Conservation (phyloP, 2,888 invertebrate genomes). For the Philereme transversata region DNA sequence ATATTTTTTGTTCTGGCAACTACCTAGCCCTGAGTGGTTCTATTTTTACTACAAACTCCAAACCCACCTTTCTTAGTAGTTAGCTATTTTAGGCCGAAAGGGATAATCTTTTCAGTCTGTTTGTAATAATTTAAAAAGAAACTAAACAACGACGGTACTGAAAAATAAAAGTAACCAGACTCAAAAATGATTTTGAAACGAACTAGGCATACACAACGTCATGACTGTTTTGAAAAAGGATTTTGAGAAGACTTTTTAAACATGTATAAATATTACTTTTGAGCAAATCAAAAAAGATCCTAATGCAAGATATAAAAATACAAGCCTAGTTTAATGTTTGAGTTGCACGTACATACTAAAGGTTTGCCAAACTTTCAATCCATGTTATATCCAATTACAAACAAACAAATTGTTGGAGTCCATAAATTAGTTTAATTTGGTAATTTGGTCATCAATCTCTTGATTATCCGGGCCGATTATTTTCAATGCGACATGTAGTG, state of each 20-base stretch:
- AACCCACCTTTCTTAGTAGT: slow-evolving; percentile 66
- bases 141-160: slow-evolving; percentile 18
- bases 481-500: too few relatives aligned
- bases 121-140: slow-evolving; percentile 38
- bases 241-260: too few relatives aligned
- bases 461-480: too few relatives aligned
- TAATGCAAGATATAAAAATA: too few relatives aligned
- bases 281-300: too few relatives aligned
- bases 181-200: slow-evolving; percentile 9
- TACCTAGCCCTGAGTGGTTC: slow-evolving; percentile 57
- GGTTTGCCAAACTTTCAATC: too few relatives aligned
- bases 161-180: slow-evolving; percentile 18
- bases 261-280: neutral
- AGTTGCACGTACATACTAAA: too few relatives aligned
- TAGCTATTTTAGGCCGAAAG: slow-evolving; percentile 69
- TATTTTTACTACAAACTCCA: slow-evolving; percentile 69
- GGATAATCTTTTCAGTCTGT: slow-evolving; percentile 45
- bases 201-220: neutral
- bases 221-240: neutral
- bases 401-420: too few relatives aligned
- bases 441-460: too few relatives aligned
- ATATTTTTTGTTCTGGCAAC: slow-evolving; percentile 44
- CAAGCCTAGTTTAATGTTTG: too few relatives aligned
- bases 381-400: too few relatives aligned
- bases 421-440: too few relatives aligned